Base-by-base conservation (phyloP, 2,888 invertebrate species). In the Hydriomena furcata region DNA sequence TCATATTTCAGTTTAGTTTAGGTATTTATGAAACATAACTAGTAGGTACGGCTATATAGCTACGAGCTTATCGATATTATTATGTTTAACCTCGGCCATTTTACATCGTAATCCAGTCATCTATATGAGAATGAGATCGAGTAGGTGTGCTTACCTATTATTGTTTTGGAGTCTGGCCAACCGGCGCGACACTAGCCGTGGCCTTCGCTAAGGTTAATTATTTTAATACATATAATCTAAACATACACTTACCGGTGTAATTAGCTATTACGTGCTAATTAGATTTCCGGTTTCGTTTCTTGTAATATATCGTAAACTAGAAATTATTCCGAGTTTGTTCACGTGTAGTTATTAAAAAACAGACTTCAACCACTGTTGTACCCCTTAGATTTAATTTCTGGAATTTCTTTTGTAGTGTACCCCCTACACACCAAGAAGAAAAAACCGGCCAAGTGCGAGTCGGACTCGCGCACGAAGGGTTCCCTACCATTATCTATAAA, bases 201-300 rank as follows among this genome's bases (percentile, higher is more conserved):
- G 84, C 88, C 88, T 82, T 82, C 71, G 52, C 57, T 67, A 76
- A 83, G 84, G 88, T 79, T 83, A 82, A 80, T 81, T 79, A 82
- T 84, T 81, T 79, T 76, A 76, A 79, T 82, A n/a, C n/a, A n/a
- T n/a, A 75, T 72, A 69, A 73, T 68, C 67, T 68, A 67, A 68
- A 71, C 65, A 57, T 63, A 55, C 58, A 53, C 43, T 60, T 53
- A 54, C 50, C 44, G 38, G 38, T 57, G 55, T 62, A 66, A 65
- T 65, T 64, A 59, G 46, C 49, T 34, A 38, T 54, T 34, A 46
- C 45, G 36, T 61, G 63, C 52, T 61, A 62, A 65, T 68, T 55
- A 64, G 21, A 34, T 13, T 64, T 52, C 61, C 52, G 62, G 52
- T 49, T 60, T 57, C 43, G 46, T 60, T 60, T 57, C 43, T 44